Evolutionary conservation across 2,888 invertebrate species (phyloP).

Genomic region (Agrotis clavis): DNA sequence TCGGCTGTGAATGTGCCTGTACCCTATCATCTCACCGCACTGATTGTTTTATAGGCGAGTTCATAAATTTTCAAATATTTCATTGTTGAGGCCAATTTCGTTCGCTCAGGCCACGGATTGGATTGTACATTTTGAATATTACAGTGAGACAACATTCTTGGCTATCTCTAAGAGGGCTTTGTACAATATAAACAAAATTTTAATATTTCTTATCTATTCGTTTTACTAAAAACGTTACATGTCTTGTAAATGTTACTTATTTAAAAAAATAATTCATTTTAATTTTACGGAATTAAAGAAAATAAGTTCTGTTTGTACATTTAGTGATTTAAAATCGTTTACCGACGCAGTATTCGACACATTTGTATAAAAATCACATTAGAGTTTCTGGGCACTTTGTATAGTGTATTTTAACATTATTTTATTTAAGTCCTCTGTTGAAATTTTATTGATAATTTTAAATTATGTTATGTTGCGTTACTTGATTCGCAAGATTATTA

Average conservation of each 20-base stretch:
- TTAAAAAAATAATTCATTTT: slow-evolving; percentile 51
- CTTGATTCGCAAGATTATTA: slow-evolving; percentile 84
- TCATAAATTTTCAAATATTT: neutral
- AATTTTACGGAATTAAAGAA: slow-evolving; percentile 39
- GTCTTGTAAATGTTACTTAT: slow-evolving; percentile 69
- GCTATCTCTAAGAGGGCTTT: slow-evolving; percentile 60
- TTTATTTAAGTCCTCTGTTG: slow-evolving; percentile 81
- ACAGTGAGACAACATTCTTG: slow-evolving; percentile 47
- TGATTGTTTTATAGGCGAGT: neutral
- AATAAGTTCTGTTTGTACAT: slow-evolving; percentile 71
- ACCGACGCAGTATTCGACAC: slow-evolving; percentile 69
- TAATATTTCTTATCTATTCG: slow-evolving; percentile 55
- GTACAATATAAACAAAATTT: slow-evolving; percentile 60
- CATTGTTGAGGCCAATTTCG: neutral
- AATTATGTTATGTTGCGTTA: slow-evolving; percentile 85
- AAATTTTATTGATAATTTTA: slow-evolving; percentile 89
- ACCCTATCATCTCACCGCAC: slow-evolving; percentile 4
- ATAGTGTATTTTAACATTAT: slow-evolving; percentile 73
- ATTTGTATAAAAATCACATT: slow-evolving; percentile 62
- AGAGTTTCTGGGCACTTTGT: slow-evolving; percentile 62
- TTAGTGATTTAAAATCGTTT: slow-evolving; percentile 76
- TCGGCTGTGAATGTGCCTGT: slow-evolving; percentile 14
- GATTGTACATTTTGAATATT: slow-evolving; percentile 40
- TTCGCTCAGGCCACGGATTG: slow-evolving; percentile 13
- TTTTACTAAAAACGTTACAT: slow-evolving; percentile 63